Evolutionary conservation across 1,140 invertebrate species (phyloP), one percentile per base, ranked within the genome.

Genomic region (Idris sp.): DNA sequence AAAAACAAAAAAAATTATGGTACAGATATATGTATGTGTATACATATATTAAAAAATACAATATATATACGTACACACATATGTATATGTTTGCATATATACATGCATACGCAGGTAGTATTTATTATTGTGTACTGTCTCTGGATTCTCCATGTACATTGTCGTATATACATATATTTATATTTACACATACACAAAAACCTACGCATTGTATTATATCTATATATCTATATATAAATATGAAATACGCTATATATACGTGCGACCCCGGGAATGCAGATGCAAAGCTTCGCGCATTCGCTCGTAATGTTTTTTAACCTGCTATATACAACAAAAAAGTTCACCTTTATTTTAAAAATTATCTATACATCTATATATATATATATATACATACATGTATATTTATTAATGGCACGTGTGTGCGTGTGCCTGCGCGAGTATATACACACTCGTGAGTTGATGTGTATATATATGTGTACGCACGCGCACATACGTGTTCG

Each of bases 51-150:
- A 40, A 54, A 59, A 59, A 22, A 43, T 69, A 51, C 61, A 71
- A 58, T 46, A 72, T 58, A 49, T 67, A 77, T 68, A 73, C 49
- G 6, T 22, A 22, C 6, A 22, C 6, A 22, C 19, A 22, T 22
- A 68, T 59, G 49, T 74, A 76, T 74, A 76, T 62, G 75, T 74
- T 73, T 30, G 72, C 56, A 78, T 74, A 79, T 76, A 76, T 51
- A 78, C 53, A 74, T 65, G 65, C 44, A 77, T 76, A 79, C 62
- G 62, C 78, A 85, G 79, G 80, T 86, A 85, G 79, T 88, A 89
- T 88, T 87, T 88, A 89, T 84, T 84, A 86, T 85, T 87, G 85
- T 89, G 87, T 90, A 90, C 83, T 87, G 85, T 89, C 86, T 88
- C 86, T 88, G 73, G 86, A 89, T 83, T 83, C 79, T 84, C 82